Evolutionary conservation across 2,113 vertebrate genomes (phyloP), one percentile per base, ranked within the genome.

Genomic region (Pelmatolapia mariae): DNA sequence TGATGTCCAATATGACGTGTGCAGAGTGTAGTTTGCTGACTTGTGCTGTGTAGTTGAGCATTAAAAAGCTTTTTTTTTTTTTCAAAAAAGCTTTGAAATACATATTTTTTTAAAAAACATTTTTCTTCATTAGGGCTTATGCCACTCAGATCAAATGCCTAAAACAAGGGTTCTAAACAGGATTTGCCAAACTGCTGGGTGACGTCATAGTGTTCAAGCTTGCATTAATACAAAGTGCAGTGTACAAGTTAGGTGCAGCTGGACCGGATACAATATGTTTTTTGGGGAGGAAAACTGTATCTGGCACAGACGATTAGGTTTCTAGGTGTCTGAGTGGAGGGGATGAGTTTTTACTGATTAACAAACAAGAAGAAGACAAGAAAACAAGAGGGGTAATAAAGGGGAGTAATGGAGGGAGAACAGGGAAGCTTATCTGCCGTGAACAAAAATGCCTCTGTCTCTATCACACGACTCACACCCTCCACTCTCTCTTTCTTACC

Each of bases 401-500:
- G 43, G 43, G 24, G 76, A 59, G 29, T 40, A 84, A 53, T 57
- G 8, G 83, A 59, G 45, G 22, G 26, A 40, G 82, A 81, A 86
- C 40, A 50, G 43, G 80, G 68, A 26, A 59, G 89, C 87, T 91
- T 86, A 91, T 91, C 85, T 91, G 36, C 80, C 10, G 33, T 81
- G 79, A 89, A 84, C 52, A 71, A 84, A 82, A 86, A 81, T 78
- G 78, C 71, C 88, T 86, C 50, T 19, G 73, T 88, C 81, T 83
- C 68, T 86, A 87, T 92, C 82, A 76, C 68, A 82, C 33, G 66
- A 86, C 87, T 57, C 88, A 38, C 47, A 54, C 73, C 87, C 79
- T 84, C 76, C 45, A 63, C 82, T 78, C 84, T 82, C 63, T 68
- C 57, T 57, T 87, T 82, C 71, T 71, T 86, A 79, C 89, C 83